These are phyloP conservation scores for Drosophila punjabiensis DNA, from an alignment of 1,140 invertebrate species.

Conservation along the genomic window DNA sequence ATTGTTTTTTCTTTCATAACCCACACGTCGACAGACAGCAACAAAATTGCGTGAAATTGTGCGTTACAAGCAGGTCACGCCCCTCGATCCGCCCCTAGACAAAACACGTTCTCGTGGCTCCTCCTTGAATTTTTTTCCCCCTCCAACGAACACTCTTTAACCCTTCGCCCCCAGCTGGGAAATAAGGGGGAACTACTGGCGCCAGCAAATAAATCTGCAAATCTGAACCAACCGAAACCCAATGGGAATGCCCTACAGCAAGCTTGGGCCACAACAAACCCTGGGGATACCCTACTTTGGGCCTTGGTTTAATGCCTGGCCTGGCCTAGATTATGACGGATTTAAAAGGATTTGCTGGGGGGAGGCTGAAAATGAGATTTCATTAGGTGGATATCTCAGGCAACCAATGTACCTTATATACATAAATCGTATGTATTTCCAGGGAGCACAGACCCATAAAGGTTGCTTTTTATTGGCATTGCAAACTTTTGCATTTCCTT, in stretches of 20 bases:
- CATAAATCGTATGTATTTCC: not conserved
- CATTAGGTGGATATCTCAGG: not conserved
- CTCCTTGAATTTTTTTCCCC: conserved; percentile 21
- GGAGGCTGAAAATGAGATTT: conserved; percentile 10
- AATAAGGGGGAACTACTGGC: conserved; percentile 23
- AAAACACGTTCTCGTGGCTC: conserved; percentile 55
- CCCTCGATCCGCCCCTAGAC: conserved; percentile 27
- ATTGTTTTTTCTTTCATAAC: conserved; percentile 2
- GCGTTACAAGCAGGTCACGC: conserved; percentile 69
- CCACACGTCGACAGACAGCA: conserved; percentile 48
- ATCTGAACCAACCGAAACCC: conserved; percentile 14
- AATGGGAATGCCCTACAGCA: conserved; percentile 27
- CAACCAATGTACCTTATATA: not conserved
- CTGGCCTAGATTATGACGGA: conserved; percentile 18
- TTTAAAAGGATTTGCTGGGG: conserved; percentile 10
- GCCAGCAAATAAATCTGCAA: conserved; percentile 42
- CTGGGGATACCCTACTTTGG: conserved; percentile 10
- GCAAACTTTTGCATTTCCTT: conserved; percentile 28
- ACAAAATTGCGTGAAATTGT: conserved; percentile 72
- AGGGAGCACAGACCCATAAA: conserved; percentile 27
- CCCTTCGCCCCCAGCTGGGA: conserved; percentile 24
- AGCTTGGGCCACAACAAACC: conserved; percentile 4
- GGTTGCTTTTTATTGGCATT: conserved; percentile 27
- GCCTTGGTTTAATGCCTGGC: conserved; percentile 14
- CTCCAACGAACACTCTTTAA: conserved; percentile 14